These are phyloP conservation scores for Pollicipes pollicipes DNA, from an alignment of 1,140 invertebrate genomes.

Conservation along the genomic window DNA sequence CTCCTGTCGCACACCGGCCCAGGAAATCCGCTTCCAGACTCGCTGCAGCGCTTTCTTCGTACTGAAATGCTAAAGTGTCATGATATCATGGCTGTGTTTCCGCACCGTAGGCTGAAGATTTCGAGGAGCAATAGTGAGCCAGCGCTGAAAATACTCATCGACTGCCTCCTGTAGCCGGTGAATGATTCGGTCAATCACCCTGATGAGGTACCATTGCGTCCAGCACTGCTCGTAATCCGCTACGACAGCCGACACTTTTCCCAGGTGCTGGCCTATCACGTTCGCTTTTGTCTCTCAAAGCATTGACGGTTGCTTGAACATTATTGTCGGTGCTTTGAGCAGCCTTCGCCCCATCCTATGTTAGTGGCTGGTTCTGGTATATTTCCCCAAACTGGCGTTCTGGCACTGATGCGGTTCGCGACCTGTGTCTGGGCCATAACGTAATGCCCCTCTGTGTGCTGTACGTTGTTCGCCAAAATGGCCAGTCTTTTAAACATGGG, in stretches of 20 bases:
- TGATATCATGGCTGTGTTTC: neutral
- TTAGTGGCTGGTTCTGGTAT: neutral
- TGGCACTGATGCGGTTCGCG: neutral
- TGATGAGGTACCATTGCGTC: neutral
- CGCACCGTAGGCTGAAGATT: neutral
- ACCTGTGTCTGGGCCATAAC: neutral
- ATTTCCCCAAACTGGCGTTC: neutral
- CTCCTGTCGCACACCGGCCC: neutral
- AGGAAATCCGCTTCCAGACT: neutral
- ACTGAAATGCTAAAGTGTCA: neutral
- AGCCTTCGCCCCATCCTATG: neutral
- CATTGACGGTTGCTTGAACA: constrained; percentile 33
- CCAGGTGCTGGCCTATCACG: too few relatives aligned
- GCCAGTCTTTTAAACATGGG: neutral
- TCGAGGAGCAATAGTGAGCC: neutral
- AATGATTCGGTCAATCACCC: neutral
- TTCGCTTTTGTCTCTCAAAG: constrained; percentile 40
- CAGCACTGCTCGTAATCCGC: too few relatives aligned
- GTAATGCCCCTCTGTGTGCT: too few relatives aligned
- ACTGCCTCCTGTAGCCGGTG: neutral
- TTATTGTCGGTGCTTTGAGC: neutral
- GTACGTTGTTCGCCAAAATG: neutral
- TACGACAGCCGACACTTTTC: too few relatives aligned
- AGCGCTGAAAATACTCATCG: too few relatives aligned
- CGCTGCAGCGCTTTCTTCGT: neutral